Evolutionary conservation across 1,140 invertebrate genomes (phyloP).

Genomic region (Dreissena rostriformis): DNA sequence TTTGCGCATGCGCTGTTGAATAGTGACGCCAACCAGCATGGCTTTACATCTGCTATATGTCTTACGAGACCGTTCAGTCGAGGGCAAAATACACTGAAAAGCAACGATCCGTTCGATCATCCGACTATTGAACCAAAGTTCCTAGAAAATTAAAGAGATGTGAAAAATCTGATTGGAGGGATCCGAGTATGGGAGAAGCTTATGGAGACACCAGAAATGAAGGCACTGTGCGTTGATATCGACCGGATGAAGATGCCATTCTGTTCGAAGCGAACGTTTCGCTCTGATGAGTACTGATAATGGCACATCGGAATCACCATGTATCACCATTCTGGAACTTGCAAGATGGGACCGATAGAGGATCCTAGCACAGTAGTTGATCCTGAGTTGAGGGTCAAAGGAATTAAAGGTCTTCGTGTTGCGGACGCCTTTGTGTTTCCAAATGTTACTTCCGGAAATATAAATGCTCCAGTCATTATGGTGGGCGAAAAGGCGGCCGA

Average conservation of each 20-base stretch:
- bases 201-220: constrained; percentile 53
- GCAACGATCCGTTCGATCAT: constrained; percentile 88
- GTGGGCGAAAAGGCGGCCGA: too few relatives aligned
- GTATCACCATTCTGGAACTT: constrained; percentile 3
- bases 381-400: constrained; percentile 1
- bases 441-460: constrained; percentile 8
- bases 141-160: constrained; percentile 60
- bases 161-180: constrained; percentile 61
- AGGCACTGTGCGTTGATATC: constrained; percentile 50
- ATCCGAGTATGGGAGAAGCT: constrained; percentile 52
- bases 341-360: constrained; percentile 1
- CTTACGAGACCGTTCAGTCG: constrained; percentile 63
- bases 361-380: constrained; percentile 5
- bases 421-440: constrained; percentile 7
- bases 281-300: constrained; percentile 59
- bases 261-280: constrained; percentile 51
- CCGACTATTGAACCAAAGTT: constrained; percentile 91
- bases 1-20: background rate
- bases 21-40: background rate
- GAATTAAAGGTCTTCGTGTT: background rate
- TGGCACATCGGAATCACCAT: background rate
- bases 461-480: background rate
- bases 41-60: background rate
- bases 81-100: constrained; percentile 71
- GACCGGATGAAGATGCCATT: constrained; percentile 30